Evolutionary conservation across 2,888 invertebrate genomes (phyloP), one percentile per base, ranked within the genome.

Genomic region (Polydrusus tereticollis): DNA sequence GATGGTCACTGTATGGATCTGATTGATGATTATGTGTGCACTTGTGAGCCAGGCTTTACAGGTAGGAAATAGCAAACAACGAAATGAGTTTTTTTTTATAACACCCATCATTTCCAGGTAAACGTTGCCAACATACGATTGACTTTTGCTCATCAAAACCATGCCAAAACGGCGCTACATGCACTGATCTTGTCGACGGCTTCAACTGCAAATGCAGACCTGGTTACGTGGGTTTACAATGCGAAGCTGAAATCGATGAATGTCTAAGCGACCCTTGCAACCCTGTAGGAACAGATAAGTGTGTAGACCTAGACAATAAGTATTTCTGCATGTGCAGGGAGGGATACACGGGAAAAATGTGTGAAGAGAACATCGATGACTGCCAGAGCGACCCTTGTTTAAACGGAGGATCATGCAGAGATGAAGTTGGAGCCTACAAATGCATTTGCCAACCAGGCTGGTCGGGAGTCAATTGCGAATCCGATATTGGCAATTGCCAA

Each of bases 141-240:
- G 97, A 98, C 82, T 96, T 97, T 80, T 98, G 98, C 81, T 91
- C 93, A 20, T 93, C 94, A 0, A 88, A 92, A 74, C 97, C 98
- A 0, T 98, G 98, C 84, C 94, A 96, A 81, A 97, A 98, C 82
- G 95, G 96, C 21, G 97, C 94, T 1, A 91, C 92, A 0, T 98
- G 98, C 81, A 84, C 92, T 0, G 96, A 98, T 82, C 92, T 94
- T 82, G 87, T 95, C 18, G 96, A 97, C 82, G 95, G 96, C 21
- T 99, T 98, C 83, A 87, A 89, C 33, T 99, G 99, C 85, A 94
- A 94, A 84, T 99, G 99, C 82, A 90, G 96, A 69, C 96, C 97
- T 12, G 98, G 97, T 33, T 98, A 91, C 82, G 93, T 96, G 38
- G 96, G 97, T 0, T 86, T 96, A n/a, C 95, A 96, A 82, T 97